phyloP scores from a whole-genome alignment of 2,888 invertebrate genomes.

The Orchesella flavescens region DNA sequence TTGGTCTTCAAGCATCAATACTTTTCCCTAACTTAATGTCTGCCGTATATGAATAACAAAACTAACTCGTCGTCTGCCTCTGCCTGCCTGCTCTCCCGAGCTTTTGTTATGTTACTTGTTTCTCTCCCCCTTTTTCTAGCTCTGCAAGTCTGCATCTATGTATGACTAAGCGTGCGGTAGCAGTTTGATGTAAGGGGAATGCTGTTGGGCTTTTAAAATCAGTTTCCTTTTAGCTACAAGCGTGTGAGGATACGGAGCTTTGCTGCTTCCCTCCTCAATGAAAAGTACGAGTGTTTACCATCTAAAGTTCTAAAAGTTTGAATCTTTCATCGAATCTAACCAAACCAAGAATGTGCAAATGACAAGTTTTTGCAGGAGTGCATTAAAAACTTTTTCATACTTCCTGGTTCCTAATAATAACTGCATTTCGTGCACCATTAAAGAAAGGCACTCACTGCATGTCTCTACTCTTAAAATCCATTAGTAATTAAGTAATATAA shows the following conservation, averaged over 20 bases:
- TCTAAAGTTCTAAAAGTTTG: no score
- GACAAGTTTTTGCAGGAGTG: no score
- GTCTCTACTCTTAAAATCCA: no score
- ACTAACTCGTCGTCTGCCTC: background rate
- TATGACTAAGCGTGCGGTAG: background rate
- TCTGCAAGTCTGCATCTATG: no score
- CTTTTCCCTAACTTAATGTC: background rate
- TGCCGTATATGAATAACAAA: background rate
- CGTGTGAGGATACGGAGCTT: constrained; percentile 27
- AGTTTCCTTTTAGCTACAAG: constrained; percentile 40
- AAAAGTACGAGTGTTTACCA: background rate
- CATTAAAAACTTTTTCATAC: no score
- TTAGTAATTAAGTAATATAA: no score
- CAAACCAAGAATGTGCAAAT: no score
- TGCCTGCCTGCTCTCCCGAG: constrained; percentile 14
- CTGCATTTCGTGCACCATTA: no score
- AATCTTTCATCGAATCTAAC: no score
- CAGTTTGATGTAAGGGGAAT: constrained; percentile 36
- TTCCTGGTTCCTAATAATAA: no score
- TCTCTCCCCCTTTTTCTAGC: background rate
- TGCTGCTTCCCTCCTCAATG: background rate
- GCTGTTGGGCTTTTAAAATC: constrained; percentile 20
- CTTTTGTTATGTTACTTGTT: constrained; percentile 6
- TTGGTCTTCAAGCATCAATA: background rate
- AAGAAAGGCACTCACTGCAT: no score